Evolutionary conservation across 92 coral and sea anemone genomes (phyloP).

Genomic region (Phenganax stokvisi): DNA sequence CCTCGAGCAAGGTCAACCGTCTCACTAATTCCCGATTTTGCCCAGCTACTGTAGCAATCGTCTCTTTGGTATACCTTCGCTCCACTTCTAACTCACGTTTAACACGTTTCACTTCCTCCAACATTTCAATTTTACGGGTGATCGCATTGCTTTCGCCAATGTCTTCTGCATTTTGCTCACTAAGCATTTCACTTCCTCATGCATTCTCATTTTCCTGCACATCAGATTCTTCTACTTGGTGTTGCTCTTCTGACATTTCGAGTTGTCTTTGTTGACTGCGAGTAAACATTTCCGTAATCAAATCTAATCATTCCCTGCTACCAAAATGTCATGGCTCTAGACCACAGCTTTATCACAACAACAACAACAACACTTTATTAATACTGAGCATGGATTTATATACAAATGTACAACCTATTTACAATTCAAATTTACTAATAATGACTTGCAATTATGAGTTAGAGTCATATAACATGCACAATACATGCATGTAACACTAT

Average conservation of each 20-base stretch:
- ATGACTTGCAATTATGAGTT: no score
- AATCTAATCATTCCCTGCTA: background rate
- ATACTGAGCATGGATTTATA: no score
- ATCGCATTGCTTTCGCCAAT: background rate
- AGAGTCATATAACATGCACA: no score
- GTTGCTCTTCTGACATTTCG: background rate
- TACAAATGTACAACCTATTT: no score
- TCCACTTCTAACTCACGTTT: background rate
- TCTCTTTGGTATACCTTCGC: background rate
- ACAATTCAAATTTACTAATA: no score
- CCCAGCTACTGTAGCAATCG: background rate
- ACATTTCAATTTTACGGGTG: background rate
- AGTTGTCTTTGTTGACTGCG: background rate
- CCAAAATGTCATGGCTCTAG: background rate
- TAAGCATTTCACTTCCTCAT: no score
- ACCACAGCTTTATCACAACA: no score
- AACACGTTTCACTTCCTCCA: background rate
- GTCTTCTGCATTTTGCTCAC: background rate
- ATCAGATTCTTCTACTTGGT: no score
- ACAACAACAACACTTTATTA: no score
- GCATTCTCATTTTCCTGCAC: no score
- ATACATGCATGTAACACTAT: no score
- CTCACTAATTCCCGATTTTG: background rate
- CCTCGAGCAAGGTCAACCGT: background rate
- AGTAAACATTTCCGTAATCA: background rate